Percentiles rank a stretch among this genome's conserved stretches.
Conservation (phyloP, 2,888 invertebrate species). For the Keiferia lycopersicella region DNA sequence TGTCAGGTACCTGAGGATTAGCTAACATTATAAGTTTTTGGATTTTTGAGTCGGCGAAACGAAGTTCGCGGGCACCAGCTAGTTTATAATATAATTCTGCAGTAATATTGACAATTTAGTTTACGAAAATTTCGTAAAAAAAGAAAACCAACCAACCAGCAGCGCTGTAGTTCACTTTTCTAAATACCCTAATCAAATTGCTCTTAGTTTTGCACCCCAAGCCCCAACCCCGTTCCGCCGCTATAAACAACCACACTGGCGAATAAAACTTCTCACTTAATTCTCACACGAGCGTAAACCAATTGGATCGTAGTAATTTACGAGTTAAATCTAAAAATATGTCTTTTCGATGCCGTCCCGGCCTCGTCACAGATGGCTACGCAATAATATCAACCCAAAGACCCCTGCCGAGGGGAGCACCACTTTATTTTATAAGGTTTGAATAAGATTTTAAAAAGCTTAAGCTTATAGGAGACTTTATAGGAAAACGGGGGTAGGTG, state of each 20-base stretch:
- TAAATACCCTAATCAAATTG: constrained; percentile 15
- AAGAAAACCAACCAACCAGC: not conserved
- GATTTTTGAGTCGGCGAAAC: too few relatives aligned
- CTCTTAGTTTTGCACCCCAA: constrained; percentile 13
- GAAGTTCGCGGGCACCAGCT: too few relatives aligned
- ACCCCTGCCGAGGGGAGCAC: constrained; percentile 66
- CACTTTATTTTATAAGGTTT: constrained; percentile 78
- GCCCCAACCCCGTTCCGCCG: constrained; percentile 28
- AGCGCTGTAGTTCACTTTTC: constrained; percentile 3
- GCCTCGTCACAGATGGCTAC: constrained; percentile 78
- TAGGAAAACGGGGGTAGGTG: constrained; percentile 45
- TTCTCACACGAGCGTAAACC: constrained; percentile 78
- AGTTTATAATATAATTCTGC: too few relatives aligned
- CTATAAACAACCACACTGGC: constrained; percentile 66
- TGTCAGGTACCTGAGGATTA: too few relatives aligned
- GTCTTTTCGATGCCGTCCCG: constrained; percentile 73
- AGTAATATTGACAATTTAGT: not conserved
- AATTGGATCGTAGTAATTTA: constrained; percentile 78
- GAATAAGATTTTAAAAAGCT: constrained; percentile 80
- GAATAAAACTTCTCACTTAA: constrained; percentile 70
- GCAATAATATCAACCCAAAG: constrained; percentile 70
- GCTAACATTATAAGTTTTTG: too few relatives aligned
- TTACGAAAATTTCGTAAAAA: not conserved
- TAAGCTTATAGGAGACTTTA: constrained; percentile 59
- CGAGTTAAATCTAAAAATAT: constrained; percentile 80